Evolutionary conservation across 2,113 vertebrate species (phyloP).

Genomic region (Tragelaphus buxtoni): DNA sequence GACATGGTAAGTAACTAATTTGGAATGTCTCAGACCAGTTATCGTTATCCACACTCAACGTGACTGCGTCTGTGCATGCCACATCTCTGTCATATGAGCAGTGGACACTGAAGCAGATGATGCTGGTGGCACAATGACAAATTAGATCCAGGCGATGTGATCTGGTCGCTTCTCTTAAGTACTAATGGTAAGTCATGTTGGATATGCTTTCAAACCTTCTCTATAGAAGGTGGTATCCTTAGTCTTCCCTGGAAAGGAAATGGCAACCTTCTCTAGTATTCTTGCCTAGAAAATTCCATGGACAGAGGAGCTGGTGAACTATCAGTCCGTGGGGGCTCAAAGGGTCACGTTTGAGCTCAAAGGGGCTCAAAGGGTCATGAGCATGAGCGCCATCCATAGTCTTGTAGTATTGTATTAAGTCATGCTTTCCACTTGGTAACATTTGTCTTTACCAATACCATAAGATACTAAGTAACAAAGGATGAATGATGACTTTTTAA

Average conservation of each 20-base stretch:
- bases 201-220: conserved; percentile 23
- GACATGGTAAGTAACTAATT: not conserved
- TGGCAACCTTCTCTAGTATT: not conserved
- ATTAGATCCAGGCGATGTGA: not conserved
- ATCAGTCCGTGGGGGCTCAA: not conserved
- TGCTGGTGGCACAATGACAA: not conserved
- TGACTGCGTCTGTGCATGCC: not conserved
- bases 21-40: not conserved
- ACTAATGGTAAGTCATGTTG: not conserved
- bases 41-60: not conserved
- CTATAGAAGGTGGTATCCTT: conserved; percentile 8
- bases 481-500: conserved; percentile 55
- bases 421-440: conserved; percentile 20
- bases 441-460: conserved; percentile 30
- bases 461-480: conserved; percentile 43
- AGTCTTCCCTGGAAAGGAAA: not conserved
- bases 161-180: not conserved
- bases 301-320: not conserved
- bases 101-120: not conserved
- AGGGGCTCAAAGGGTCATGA: not conserved
- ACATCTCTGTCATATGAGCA: not conserved
- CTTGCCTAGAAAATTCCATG: not conserved
- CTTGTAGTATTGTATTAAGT: conserved; percentile 48
- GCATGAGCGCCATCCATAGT: not conserved
- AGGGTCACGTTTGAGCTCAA: not conserved